These are phyloP conservation scores for Urosaurus nigricauda DNA, from an alignment of 2,797 vertebrate species.

Conservation along the genomic window DNA sequence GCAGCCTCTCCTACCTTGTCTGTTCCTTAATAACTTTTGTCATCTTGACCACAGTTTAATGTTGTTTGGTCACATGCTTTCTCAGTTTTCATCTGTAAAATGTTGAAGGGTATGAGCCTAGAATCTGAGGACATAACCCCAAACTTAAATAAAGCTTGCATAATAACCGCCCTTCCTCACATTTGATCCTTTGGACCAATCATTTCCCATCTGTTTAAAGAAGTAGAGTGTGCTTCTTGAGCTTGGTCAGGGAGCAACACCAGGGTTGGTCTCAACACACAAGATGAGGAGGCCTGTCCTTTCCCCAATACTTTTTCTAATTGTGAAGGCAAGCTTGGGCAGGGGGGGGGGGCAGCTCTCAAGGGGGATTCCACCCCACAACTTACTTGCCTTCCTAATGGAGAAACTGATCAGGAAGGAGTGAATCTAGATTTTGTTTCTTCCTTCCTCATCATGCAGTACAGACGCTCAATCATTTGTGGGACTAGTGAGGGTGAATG, in stretches of 20 bases:
- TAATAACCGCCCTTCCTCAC: neutral
- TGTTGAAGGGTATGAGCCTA: neutral
- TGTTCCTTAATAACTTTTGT: too few relatives aligned
- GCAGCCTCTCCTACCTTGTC: too few relatives aligned
- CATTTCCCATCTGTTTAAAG: neutral
- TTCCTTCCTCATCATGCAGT: neutral
- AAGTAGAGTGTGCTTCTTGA: neutral
- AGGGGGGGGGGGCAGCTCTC: neutral
- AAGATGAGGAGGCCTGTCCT: neutral
- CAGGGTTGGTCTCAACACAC: neutral
- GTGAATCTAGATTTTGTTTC: neutral
- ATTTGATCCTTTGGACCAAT: neutral
- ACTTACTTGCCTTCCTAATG: neutral
- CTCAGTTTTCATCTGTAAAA: too few relatives aligned
- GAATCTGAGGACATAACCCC: neutral
- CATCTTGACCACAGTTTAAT: too few relatives aligned
- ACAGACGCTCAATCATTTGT: neutral
- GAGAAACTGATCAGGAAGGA: neutral
- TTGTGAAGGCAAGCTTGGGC: too few relatives aligned
- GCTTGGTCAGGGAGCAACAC: neutral
- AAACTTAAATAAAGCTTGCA: neutral
- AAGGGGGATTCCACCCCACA: neutral
- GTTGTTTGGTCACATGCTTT: too few relatives aligned
- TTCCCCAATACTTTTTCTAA: neutral
- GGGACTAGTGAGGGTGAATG: neutral